Percentiles rank a stretch among this genome's conserved stretches.
These are phyloP conservation scores for Leptodactylus fuscus DNA, from an alignment of 2,113 vertebrate genomes.

Conservation along the genomic window DNA sequence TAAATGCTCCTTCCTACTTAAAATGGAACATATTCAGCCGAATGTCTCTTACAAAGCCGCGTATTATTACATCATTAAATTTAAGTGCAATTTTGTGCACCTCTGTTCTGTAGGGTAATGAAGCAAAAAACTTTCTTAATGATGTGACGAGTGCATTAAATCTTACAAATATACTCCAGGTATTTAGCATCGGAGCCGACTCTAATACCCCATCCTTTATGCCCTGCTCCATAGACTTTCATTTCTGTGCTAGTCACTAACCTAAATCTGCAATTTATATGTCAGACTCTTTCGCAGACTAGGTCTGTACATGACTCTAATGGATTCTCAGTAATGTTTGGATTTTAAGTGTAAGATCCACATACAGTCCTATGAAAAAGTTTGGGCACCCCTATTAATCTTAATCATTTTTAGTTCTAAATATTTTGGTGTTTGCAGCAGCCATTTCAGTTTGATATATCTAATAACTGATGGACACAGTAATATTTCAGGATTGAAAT, in stretches of 20 bases:
- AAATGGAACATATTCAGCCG: constrained; percentile 49
- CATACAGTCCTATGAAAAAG: too few relatives aligned
- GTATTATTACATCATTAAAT: constrained; percentile 48
- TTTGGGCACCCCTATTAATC: too few relatives aligned
- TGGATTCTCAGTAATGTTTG: background rate
- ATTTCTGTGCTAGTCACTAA: background rate
- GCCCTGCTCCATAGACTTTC: background rate
- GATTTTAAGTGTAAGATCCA: background rate
- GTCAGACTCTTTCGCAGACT: background rate
- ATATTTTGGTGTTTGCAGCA: too few relatives aligned
- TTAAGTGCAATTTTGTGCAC: constrained; percentile 52
- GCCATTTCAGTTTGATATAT: too few relatives aligned
- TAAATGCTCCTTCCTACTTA: constrained; percentile 30
- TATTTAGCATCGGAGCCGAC: constrained; percentile 20
- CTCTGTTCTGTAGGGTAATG: constrained; percentile 43
- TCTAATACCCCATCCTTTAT: constrained; percentile 20
- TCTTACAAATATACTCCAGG: constrained; percentile 40
- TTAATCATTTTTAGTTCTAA: too few relatives aligned
- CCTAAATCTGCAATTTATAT: constrained; percentile 9
- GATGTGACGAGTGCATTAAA: constrained; percentile 46
- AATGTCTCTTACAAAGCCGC: constrained; percentile 39
- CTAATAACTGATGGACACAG: too few relatives aligned
- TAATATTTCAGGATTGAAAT: too few relatives aligned
- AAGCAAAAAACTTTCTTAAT: constrained; percentile 44
- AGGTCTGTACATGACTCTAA: background rate